Conservation (phyloP, 2,113 vertebrate species). For the Sialia sialis region DNA sequence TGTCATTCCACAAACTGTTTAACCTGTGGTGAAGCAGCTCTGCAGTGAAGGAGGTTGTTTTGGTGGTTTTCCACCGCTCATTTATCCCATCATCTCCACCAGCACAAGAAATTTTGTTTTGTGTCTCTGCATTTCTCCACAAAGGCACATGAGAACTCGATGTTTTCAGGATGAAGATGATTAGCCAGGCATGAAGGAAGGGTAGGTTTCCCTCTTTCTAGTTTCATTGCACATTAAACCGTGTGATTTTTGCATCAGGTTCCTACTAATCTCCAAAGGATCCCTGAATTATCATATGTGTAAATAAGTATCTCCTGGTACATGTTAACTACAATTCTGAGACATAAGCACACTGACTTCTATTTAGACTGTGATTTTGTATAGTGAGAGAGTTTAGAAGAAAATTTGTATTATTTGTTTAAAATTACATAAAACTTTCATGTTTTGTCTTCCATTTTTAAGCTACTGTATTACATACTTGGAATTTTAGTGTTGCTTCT, state of each 20-base stretch:
- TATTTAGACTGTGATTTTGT: not conserved
- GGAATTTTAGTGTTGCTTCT: not conserved
- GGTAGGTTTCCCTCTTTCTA: not conserved
- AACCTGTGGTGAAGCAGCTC: not conserved
- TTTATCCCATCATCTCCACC: not conserved
- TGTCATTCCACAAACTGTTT: not conserved
- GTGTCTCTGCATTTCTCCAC: not conserved
- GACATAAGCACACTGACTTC: not conserved
- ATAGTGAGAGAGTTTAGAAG: not conserved
- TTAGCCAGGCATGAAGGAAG: not conserved
- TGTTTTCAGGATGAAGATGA: not conserved
- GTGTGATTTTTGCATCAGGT: not conserved
- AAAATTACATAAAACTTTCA: not conserved
- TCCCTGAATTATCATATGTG: not conserved
- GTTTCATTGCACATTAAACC: not conserved
- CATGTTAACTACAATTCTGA: not conserved
- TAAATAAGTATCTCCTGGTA: not conserved
- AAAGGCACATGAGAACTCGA: not conserved
- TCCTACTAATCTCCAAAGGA: not conserved
- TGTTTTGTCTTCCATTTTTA: not conserved
- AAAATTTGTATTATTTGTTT: not conserved
- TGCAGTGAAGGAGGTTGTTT: not conserved
- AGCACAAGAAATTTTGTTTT: not conserved
- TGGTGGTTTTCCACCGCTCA: not conserved
- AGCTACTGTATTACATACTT: not conserved